Evolutionary conservation across 2,888 invertebrate species (phyloP).

Genomic region (Buathra laborator): DNA sequence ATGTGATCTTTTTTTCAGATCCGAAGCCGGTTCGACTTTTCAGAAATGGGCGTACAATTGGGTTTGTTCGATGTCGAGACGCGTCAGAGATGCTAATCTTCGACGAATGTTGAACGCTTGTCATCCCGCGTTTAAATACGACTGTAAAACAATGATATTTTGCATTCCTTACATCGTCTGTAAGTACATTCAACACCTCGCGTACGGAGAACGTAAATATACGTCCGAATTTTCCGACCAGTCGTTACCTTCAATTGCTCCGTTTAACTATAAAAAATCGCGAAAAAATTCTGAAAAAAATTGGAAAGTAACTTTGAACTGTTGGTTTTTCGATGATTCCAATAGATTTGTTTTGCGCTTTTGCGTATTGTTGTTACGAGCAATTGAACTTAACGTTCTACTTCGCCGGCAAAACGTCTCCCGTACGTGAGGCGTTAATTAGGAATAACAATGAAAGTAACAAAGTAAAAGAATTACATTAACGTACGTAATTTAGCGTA

Average conservation of each 20-base stretch:
- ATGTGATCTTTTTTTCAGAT: conserved; percentile 84
- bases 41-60: conserved; percentile 92
- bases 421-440: not conserved
- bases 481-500: conserved; percentile 77
- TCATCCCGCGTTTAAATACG: conserved; percentile 91
- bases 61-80: conserved; percentile 90
- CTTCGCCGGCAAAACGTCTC: too few relatives aligned
- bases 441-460: not conserved
- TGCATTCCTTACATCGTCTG: conserved; percentile 91
- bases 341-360: too few relatives aligned
- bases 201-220: too few relatives aligned
- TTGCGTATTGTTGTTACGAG: too few relatives aligned
- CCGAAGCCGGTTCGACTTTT: conserved; percentile 89
- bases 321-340: too few relatives aligned
- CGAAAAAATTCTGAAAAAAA: too few relatives aligned
- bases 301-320: too few relatives aligned
- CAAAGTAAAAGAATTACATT: not conserved
- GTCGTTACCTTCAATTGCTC: too few relatives aligned
- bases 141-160: conserved; percentile 90
- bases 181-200: conserved; percentile 72
- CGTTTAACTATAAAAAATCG: too few relatives aligned
- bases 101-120: conserved; percentile 89
- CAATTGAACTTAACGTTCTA: too few relatives aligned
- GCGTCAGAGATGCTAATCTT: conserved; percentile 87
- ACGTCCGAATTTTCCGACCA: too few relatives aligned